These are phyloP conservation scores for Ornithoptera priamus DNA, from an alignment of 2,888 invertebrate species.

Conservation along the genomic window DNA sequence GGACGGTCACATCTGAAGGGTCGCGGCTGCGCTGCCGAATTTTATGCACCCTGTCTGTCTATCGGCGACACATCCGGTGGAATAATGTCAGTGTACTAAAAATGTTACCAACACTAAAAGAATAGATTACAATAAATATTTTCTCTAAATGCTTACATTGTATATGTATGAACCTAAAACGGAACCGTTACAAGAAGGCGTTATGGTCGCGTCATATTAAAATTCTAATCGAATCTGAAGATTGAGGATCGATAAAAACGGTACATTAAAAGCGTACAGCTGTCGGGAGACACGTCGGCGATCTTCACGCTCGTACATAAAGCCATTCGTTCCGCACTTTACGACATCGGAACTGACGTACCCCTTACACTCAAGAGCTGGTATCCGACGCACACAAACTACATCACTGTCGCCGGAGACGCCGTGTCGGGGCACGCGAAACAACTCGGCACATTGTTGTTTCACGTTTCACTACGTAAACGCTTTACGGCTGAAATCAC, in stretches of 20 bases:
- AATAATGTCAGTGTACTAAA: too few species aligned
- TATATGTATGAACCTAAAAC: slow-evolving; percentile 35
- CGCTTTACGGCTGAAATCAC: slow-evolving; percentile 63
- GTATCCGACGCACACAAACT: slow-evolving; percentile 37
- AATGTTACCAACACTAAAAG: background rate
- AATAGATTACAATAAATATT: background rate
- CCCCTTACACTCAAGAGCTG: slow-evolving; percentile 34
- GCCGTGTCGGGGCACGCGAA: slow-evolving; percentile 44
- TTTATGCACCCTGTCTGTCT: too few species aligned
- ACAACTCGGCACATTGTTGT: slow-evolving; percentile 54
- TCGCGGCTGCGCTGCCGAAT: too few species aligned
- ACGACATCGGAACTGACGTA: slow-evolving; percentile 51
- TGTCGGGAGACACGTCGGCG: slow-evolving; percentile 48
- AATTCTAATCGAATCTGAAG: slow-evolving; percentile 53
- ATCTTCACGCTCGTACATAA: slow-evolving; percentile 46
- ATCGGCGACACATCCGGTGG: too few species aligned
- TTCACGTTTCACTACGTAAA: slow-evolving; percentile 48
- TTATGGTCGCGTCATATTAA: slow-evolving; percentile 58
- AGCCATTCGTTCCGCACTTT: slow-evolving; percentile 61
- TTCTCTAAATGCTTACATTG: slow-evolving; percentile 1
- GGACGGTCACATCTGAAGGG: too few species aligned
- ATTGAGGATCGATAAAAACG: slow-evolving; percentile 56
- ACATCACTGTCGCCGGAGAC: slow-evolving; percentile 38
- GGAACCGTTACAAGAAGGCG: slow-evolving; percentile 33
- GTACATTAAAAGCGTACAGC: slow-evolving; percentile 56